Evolutionary conservation across 1,140 invertebrate species (phyloP).

Genomic region (Colletes gigas): DNA sequence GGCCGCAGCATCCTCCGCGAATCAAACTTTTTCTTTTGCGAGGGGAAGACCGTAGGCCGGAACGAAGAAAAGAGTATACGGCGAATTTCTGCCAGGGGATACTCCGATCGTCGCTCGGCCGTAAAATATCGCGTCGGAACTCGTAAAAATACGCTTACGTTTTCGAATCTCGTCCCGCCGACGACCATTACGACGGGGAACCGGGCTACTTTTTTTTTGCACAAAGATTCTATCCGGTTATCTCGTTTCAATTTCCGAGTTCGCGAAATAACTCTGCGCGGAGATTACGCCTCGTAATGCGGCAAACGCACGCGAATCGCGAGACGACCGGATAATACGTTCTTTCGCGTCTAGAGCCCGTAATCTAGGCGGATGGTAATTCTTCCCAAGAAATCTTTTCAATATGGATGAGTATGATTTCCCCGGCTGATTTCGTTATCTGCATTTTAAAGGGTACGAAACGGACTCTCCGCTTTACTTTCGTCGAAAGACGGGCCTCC

Average conservation of each 20-base stretch:
- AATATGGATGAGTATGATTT: slow-evolving; percentile 40
- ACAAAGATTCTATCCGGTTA: no score
- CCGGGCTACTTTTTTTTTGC: background rate
- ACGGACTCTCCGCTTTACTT: background rate
- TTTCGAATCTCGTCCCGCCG: background rate
- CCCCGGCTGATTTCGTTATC: slow-evolving; percentile 2
- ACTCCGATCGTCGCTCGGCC: slow-evolving; percentile 18
- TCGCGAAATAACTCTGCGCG: background rate
- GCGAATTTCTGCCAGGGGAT: slow-evolving; percentile 11
- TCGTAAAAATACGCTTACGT: slow-evolving; percentile 6
- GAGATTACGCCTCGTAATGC: slow-evolving; percentile 8
- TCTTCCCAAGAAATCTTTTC: slow-evolving; percentile 19
- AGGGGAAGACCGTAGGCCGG: background rate
- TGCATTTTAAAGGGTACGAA: slow-evolving; percentile 12
- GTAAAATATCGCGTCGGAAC: slow-evolving; percentile 32
- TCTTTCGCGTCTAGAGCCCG: background rate
- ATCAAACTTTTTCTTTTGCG: background rate
- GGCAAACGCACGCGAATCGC: background rate
- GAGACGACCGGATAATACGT: background rate
- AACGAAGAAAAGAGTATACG: background rate
- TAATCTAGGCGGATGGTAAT: slow-evolving; percentile 18
- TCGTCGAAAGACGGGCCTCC: no score
- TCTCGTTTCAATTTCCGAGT: background rate
- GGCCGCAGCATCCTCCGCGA: background rate
- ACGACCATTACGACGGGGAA: no score